Conservation (phyloP, 2,113 vertebrate species). For the Theristicus caerulescens region DNA sequence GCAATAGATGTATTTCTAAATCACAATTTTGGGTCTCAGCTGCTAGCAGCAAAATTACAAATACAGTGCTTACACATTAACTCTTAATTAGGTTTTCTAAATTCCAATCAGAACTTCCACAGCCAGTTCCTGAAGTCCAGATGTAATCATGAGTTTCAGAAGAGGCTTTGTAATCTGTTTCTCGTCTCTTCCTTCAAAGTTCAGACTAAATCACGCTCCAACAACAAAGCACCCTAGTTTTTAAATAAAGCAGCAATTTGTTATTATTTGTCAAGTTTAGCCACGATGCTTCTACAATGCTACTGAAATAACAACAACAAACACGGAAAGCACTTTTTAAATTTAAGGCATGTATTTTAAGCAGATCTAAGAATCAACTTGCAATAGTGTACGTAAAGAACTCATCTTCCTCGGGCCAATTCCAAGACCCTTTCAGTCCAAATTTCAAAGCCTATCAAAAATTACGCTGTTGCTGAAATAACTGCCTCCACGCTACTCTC, state of each 20-base stretch:
- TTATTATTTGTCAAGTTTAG: not conserved
- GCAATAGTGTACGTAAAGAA: not conserved
- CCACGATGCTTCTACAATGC: not conserved
- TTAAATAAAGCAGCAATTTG: not conserved
- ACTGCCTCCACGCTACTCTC: not conserved
- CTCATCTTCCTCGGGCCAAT: not conserved
- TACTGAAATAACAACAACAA: not conserved
- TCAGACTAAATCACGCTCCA: not conserved
- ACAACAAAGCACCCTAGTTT: not conserved
- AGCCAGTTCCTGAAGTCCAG: slow-evolving; percentile 26
- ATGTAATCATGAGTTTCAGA: slow-evolving; percentile 33
- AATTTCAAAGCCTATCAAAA: not conserved
- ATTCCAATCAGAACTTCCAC: not conserved
- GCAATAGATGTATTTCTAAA: slow-evolving; percentile 18
- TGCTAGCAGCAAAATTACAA: slow-evolving; percentile 11
- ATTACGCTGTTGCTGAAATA: not conserved
- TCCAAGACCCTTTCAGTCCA: not conserved
- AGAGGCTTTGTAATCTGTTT: slow-evolving; percentile 28
- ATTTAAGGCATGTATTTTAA: not conserved
- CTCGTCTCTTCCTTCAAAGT: not conserved
- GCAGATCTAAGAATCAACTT: not conserved
- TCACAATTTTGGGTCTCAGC: not conserved
- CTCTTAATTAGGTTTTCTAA: slow-evolving; percentile 14
- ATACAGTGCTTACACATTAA: not conserved
- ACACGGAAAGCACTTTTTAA: not conserved